Percentiles rank a stretch among this genome's conserved stretches.
Conservation (phyloP, 2,797 vertebrate species). For the Varecia variegata region DNA sequence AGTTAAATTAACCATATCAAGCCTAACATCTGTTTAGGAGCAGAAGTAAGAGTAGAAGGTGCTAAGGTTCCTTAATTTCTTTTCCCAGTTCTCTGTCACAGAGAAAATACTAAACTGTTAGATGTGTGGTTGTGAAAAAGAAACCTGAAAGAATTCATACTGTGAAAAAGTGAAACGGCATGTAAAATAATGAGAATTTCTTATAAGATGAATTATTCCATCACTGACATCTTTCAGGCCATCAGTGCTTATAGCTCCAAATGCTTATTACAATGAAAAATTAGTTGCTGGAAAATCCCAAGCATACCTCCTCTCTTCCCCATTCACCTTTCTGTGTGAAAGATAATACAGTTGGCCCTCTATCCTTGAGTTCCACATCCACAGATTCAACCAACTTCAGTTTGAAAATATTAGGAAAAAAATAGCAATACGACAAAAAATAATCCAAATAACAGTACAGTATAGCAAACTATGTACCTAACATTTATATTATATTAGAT, state of each 20-base stretch:
- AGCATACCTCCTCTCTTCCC: background rate
- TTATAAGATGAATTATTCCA: background rate
- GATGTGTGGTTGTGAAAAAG: constrained; percentile 23
- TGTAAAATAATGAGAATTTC: constrained; percentile 16
- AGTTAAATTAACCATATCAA: background rate
- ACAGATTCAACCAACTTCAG: background rate
- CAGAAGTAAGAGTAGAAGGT: constrained; percentile 12
- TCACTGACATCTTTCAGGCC: background rate
- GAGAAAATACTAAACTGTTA: background rate
- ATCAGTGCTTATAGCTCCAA: background rate
- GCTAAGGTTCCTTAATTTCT: background rate
- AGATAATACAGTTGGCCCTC: background rate
- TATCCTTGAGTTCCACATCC: background rate
- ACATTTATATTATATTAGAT: background rate
- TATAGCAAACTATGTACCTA: background rate
- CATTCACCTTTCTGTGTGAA: background rate
- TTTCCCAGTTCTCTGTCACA: constrained; percentile 16
- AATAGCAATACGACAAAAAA: background rate
- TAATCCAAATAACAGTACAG: background rate
- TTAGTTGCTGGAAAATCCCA: background rate
- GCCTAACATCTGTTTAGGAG: background rate
- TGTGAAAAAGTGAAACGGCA: background rate
- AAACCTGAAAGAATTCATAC: background rate
- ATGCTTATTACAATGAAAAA: constrained; percentile 2
- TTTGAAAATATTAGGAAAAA: background rate